These are phyloP conservation scores for Mycalesis mineus DNA, from an alignment of 2,888 invertebrate species.

Conservation along the genomic window DNA sequence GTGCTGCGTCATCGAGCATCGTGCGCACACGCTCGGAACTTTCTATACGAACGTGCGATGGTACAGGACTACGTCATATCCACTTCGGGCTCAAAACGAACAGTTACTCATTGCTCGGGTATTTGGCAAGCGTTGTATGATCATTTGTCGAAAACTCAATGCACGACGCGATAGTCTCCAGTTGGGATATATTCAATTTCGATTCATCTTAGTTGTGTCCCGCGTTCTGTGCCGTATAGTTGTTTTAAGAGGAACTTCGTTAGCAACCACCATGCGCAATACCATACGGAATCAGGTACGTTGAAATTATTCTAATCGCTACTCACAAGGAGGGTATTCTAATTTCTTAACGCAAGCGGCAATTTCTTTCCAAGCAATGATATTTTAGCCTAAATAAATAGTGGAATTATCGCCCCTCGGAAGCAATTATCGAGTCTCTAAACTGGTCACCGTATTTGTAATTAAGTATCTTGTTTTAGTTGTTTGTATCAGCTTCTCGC, in stretches of 20 bases:
- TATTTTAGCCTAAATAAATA: no score
- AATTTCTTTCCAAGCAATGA: no score
- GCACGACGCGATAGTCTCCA: background rate
- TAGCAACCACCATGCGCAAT: background rate
- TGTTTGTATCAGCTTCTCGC: no score
- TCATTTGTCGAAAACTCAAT: background rate
- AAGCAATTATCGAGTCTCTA: no score
- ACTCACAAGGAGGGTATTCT: no score
- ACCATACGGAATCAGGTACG: background rate
- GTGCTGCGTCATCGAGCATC: slow-evolving; percentile 40
- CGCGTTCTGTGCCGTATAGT: background rate
- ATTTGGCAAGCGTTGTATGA: slow-evolving; percentile 21
- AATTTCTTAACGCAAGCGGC: no score
- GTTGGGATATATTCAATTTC: background rate
- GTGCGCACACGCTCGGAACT: slow-evolving; percentile 18
- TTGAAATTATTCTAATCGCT: no score
- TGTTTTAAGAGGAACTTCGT: background rate
- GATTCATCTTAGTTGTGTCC: background rate
- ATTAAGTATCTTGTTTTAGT: no score
- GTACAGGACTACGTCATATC: slow-evolving; percentile 10
- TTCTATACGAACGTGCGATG: background rate
- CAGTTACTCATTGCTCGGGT: slow-evolving; percentile 1
- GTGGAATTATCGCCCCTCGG: no score
- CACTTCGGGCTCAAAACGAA: slow-evolving; percentile 3
- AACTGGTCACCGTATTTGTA: no score